Evolutionary conservation across 2,888 invertebrate genomes (phyloP), one percentile per base, ranked within the genome.

Genomic region (Chydorus sphaericus): DNA sequence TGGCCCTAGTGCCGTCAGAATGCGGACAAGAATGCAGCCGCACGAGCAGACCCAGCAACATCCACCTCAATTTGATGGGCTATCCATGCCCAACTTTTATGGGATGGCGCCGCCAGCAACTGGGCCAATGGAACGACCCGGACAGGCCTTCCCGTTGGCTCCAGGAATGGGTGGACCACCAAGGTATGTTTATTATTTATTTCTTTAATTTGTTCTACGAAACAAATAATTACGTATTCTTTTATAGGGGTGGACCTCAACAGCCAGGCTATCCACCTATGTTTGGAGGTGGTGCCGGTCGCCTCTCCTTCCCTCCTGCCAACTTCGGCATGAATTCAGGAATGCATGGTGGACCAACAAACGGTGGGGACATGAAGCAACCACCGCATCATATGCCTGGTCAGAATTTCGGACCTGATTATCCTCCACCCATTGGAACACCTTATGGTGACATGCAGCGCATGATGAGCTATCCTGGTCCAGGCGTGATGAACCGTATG

Each of bases 41-140:
- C 44, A 44, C 14, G 4, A 26, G 14, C 33, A 36, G 53, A 20
- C 23, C 29, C 48, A 38, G 54, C 48, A 55, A 30, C 70, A 73
- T 67, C 69, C 70, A 20, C 67, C 71, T 18, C 67, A 65, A 55
- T 68, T 68, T 36, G 63, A 59, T 28, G 50, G 59, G 2, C 66
- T 68, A 57, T 63, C 66, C 4, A 57, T 68, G 53, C 52, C 67
- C 39, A 64, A 55, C 50, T 26, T 29, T 20, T 37, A 44, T 28
- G 44, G 44, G 28, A 20, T 44, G 4, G n/a, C 26, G 3, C 14
- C 26, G 26, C 44, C 44, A 26, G n/a, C n/a, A n/a, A 14, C 44
- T 1, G 44, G 44, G 28, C 44, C 44, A 4, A 44, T 44, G 44
- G 44, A 28, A 28, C 44, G 44, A 26, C 44, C 23, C 26, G 44